Evolutionary conservation across 2,888 invertebrate genomes (phyloP).

Genomic region (Torymus tubicola): DNA sequence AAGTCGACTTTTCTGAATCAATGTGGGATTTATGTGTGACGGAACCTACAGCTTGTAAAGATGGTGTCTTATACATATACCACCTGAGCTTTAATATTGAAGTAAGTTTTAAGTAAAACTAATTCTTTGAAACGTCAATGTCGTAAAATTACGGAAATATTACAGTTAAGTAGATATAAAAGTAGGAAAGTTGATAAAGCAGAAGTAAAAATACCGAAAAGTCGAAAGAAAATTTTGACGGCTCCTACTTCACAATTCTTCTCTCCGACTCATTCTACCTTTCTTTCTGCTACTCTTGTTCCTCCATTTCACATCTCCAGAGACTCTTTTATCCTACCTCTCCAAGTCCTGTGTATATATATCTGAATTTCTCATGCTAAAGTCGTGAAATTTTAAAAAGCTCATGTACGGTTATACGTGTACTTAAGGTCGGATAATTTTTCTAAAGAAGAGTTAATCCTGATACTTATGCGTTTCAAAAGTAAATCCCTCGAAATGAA

Average conservation of each 20-base stretch:
- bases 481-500: background rate
- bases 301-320: constrained; percentile 41
- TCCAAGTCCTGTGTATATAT: constrained; percentile 3
- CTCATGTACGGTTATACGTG: constrained; percentile 20
- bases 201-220: constrained; percentile 24
- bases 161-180: background rate
- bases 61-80: no score
- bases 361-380: constrained; percentile 34
- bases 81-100: no score
- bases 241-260: constrained; percentile 20
- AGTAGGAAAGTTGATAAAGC: background rate
- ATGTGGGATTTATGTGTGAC: no score
- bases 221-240: constrained; percentile 32
- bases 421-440: constrained; percentile 19
- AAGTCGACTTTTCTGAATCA: no score
- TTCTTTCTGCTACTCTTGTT: constrained; percentile 40
- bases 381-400: constrained; percentile 46
- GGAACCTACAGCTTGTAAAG: no score
- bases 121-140: no score
- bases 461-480: background rate
- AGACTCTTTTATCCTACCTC: constrained; percentile 40
- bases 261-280: constrained; percentile 17
- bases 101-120: no score
- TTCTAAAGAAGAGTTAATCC: background rate
- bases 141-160: no score